Percentiles rank a stretch among this genome's conserved stretches.
Evolutionary conservation across 2,113 vertebrate species (phyloP).

Genomic region (Eurystomus gularis): DNA sequence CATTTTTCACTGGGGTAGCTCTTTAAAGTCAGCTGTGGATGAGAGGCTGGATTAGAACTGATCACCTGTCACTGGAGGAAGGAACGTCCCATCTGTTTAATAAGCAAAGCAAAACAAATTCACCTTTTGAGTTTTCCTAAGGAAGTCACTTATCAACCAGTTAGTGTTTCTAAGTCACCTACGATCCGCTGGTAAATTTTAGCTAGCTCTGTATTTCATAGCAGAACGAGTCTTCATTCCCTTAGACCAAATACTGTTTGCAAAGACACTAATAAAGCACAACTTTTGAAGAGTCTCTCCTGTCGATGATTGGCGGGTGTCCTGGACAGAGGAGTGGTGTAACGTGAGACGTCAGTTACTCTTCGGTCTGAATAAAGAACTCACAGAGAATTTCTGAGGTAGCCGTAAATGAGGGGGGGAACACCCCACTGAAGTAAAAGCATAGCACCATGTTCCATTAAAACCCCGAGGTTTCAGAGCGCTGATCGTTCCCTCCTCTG

Average conservation of each 20-base stretch:
- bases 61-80: not conserved
- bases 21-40: not conserved
- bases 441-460: conserved; percentile 79
- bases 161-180: not conserved
- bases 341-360: not conserved
- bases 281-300: not conserved
- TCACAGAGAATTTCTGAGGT: conserved; percentile 77
- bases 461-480: not conserved
- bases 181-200: not conserved
- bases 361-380: not conserved
- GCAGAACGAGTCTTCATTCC: not conserved
- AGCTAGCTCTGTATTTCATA: not conserved
- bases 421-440: not conserved
- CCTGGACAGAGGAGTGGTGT: not conserved
- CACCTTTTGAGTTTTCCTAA: not conserved
- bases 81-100: not conserved
- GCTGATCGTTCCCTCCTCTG: not conserved
- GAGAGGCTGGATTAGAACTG: not conserved
- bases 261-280: not conserved
- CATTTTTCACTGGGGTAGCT: not conserved
- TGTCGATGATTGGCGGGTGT: not conserved
- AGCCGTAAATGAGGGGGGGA: conserved; percentile 73
- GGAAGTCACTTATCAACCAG: not conserved
- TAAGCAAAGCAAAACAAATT: not conserved
- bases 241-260: not conserved